Percentiles rank a stretch among this genome's conserved stretches.
These are phyloP conservation scores for Apeltes quadracus DNA, from an alignment of 2,113 vertebrate species.

Conservation along the genomic window DNA sequence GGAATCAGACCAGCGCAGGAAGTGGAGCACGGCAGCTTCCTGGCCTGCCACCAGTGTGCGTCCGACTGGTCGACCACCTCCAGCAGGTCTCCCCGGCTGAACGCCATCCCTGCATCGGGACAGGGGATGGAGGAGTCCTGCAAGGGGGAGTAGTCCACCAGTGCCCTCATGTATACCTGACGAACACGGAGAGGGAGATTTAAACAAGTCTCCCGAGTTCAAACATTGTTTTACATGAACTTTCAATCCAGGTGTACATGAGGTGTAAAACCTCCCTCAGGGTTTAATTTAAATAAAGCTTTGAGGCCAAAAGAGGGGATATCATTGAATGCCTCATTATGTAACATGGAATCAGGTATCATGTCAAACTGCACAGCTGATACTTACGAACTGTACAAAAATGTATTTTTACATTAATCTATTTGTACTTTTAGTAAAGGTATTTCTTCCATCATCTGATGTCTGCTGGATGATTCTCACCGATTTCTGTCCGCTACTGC, in stretches of 20 bases:
- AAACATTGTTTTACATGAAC: background rate
- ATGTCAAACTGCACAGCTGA: background rate
- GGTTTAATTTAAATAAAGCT: background rate
- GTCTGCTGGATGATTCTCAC: conserved; percentile 71
- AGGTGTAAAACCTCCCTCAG: background rate
- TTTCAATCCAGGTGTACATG: background rate
- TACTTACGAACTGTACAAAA: no score
- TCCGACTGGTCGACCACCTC: conserved; percentile 93
- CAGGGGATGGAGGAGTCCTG: conserved; percentile 90
- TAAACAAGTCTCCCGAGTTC: background rate
- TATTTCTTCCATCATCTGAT: background rate
- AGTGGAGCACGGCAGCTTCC: conserved; percentile 81
- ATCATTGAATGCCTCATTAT: background rate
- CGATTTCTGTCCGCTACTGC: conserved; percentile 79
- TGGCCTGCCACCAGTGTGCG: conserved; percentile 92
- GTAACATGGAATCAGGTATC: background rate
- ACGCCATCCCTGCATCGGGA: conserved; percentile 86
- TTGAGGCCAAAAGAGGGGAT: no score
- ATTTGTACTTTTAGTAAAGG: background rate
- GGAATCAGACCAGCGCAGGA: conserved; percentile 90
- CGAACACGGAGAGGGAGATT: background rate
- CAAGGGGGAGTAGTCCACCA: conserved; percentile 90
- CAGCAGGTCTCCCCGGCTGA: conserved; percentile 89
- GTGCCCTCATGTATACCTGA: conserved; percentile 87
- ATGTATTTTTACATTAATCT: background rate